Evolutionary conservation across 2,888 invertebrate genomes (phyloP), one percentile per base, ranked within the genome.

Genomic region (Synergus itoensis): DNA sequence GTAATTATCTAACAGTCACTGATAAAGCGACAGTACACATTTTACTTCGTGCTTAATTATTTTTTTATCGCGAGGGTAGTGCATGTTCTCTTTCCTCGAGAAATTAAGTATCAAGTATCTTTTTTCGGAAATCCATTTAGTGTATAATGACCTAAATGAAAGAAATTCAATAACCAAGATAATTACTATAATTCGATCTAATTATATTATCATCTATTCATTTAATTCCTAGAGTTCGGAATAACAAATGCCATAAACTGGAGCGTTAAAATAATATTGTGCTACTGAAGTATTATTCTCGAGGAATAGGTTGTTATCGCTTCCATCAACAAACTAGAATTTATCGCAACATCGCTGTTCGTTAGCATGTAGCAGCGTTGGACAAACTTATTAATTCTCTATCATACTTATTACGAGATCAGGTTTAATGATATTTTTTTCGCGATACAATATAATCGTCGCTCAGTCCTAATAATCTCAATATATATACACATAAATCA

Each of bases 341-440:
- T 73, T 73, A 73, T 73, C 73, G 73, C 53, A 73, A 73, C 73
- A 73, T 73, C 73, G 40, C 40, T 73, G 73, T 73, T 73, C 73
- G 73, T 73, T 73, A 73, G 73, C 73, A 73, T 73, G 73, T 53
- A 57, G 45, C 53, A 53, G 36, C 73, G 73, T 48, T 73, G 73
- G 73, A 73, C 73, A 73, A 73, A 73, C 53, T 73, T 73, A 73
- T 73, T 73, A 73, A 57, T 73, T 73, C 53, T 73, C 36, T 73
- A 73, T 73, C 73, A 73, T 18, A 73, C 73, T 53, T 40, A 73
- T 40, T 73, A 57, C 53, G 36, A 73, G 53, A 73, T 73, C 40
- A 57, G 28, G 73, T 53, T 53, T 73, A 73, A 57, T 53, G 73
- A 57, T 73, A 73, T 73, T 73, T 45, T 73, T 69, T 45, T 48